Evolutionary conservation across 2,888 invertebrate species (phyloP), one percentile per base, ranked within the genome.

Genomic region (Antitype chi): DNA sequence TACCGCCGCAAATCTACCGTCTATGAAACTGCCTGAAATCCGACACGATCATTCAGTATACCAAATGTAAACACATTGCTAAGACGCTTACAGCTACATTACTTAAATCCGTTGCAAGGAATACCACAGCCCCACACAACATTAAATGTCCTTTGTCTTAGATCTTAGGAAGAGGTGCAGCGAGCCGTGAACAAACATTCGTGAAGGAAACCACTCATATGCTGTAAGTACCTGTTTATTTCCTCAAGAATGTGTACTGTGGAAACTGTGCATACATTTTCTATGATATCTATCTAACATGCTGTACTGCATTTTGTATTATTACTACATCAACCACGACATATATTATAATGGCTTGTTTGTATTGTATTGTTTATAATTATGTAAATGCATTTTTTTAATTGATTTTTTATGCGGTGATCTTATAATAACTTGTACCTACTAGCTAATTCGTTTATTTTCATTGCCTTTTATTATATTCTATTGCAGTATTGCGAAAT

Each of bases 171-270:
- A 59, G 66, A 25, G 9, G 43, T 70, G 81, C 85, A 76, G 55
- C 53, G 81, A 82, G 32, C 62, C 52, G 59, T 81, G 47, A 64
- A 81, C 59, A 52, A 76, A n/a, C 52, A 85, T 49, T 76, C 32
- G 57, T 52, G 15, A 55, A 76, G 62, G 53, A 75, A 67, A 85
- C 70, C 70, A 63, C 64, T 57, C 67, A 59, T 25, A 15, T 43
- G 32, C 11, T 67, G 25, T n/a, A n/a, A n/a, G n/a, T 32, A 66
- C 28, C 17, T 74, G 49, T 71, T 63, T 57, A n/a, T 66, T 66
- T 60, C 20, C n/a, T 55, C 55, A 15, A 25, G 25, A 25, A 23
- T 9, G 9, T 47, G 15, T 8, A 5, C 38, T 49, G 25, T 8
- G 5, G 15, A 43, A 43, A 52, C 1, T 28, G 43, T 2, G 38